phyloP scores from a whole-genome alignment of 2,888 invertebrate species.

The Brachyptera risi region DNA sequence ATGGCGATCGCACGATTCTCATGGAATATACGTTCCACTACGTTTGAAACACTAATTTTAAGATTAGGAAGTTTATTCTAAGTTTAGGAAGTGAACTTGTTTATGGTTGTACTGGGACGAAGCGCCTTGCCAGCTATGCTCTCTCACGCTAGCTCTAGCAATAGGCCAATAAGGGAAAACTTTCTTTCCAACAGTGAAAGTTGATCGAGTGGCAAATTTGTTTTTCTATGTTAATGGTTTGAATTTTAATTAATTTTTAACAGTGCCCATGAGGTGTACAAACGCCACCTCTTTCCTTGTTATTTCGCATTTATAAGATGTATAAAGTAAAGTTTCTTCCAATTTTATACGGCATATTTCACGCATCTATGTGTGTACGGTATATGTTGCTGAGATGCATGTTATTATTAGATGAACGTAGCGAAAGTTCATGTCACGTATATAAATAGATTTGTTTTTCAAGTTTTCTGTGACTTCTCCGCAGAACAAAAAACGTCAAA shows the following conservation, averaged over 20 bases:
- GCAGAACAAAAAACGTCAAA: too few relatives aligned
- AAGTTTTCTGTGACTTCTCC: too few relatives aligned
- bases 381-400: too few relatives aligned
- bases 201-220: conserved; percentile 11
- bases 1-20: not conserved
- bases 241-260: conserved; percentile 17
- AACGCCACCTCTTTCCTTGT: too few relatives aligned
- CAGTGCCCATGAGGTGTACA: conserved; percentile 9
- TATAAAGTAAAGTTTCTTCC: too few relatives aligned
- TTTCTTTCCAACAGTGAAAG: conserved; percentile 4
- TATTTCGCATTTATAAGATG: too few relatives aligned
- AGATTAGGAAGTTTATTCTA: not conserved
- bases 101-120: not conserved
- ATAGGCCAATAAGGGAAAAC: not conserved
- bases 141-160: too few relatives aligned
- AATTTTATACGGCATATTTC: not conserved
- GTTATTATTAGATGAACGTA: too few relatives aligned
- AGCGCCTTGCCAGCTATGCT: too few relatives aligned
- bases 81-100: conserved; percentile 1
- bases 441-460: too few relatives aligned
- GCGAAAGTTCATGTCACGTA: too few relatives aligned
- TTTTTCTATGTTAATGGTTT: conserved; percentile 11
- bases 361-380: not conserved
- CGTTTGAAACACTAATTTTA: not conserved
- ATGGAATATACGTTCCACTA: not conserved